Percentiles rank a stretch among this genome's conserved stretches.
phyloP scores from a whole-genome alignment of 2,888 invertebrate genomes.

The Strigamia transsilvanica region DNA sequence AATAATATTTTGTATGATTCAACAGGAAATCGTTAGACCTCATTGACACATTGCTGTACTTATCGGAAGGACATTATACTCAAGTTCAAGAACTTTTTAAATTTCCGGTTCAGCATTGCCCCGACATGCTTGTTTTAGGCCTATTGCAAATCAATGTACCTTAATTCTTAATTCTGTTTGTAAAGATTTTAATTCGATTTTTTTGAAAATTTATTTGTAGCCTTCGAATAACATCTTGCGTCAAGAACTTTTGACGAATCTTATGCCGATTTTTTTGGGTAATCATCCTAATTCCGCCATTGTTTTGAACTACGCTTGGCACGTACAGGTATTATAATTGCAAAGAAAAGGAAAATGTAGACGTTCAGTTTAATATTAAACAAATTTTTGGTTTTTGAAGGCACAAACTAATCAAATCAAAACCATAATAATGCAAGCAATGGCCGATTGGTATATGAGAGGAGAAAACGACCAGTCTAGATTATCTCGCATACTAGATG shows the following conservation, averaged over 20 bases:
- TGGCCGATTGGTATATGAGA: conserved; percentile 96
- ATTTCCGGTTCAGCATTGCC: conserved; percentile 90
- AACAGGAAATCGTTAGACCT: conserved; percentile 83
- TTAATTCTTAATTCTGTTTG: conserved; percentile 9
- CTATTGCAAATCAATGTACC: conserved; percentile 72
- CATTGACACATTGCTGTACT: conserved; percentile 83
- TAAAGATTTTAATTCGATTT: conserved; percentile 34
- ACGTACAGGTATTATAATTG: conserved; percentile 69
- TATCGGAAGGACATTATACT: conserved; percentile 86
- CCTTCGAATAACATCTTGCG: conserved; percentile 67
- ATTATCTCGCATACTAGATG: conserved; percentile 92
- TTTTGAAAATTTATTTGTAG: conserved; percentile 58
- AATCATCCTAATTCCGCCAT: conserved; percentile 96
- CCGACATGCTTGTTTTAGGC: conserved; percentile 90
- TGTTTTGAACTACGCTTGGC: conserved; percentile 97
- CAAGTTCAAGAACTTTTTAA: conserved; percentile 89
- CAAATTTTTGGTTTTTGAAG: conserved; percentile 60
- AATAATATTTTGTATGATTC: conserved; percentile 33
- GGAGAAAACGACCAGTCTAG: conserved; percentile 93
- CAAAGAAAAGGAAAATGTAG: not conserved
- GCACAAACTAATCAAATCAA: conserved; percentile 72
- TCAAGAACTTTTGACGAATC: conserved; percentile 84
- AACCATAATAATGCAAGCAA: conserved; percentile 90
- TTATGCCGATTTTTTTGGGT: conserved; percentile 92
- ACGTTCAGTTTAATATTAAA: not conserved